Percentiles rank a stretch among this genome's conserved stretches.
Evolutionary conservation across 2,888 invertebrate species (phyloP).

Genomic region (Ennomos fuscantarius): DNA sequence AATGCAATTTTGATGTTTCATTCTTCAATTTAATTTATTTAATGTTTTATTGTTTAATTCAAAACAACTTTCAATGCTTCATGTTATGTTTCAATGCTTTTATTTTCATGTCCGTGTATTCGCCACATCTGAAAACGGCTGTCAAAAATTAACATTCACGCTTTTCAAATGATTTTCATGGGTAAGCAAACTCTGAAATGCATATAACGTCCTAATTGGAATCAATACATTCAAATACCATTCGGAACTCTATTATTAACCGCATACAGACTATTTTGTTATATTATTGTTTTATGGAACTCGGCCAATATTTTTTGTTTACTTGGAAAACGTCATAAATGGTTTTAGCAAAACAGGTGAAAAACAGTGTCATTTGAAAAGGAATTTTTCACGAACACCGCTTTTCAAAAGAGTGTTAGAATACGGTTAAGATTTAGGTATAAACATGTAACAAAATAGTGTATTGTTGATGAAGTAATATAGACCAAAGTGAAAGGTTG

Average conservation of each 20-base stretch:
- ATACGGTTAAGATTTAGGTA: background rate
- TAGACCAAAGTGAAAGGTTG: too few species aligned
- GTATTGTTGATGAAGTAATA: too few species aligned
- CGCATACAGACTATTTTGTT: constrained; percentile 5
- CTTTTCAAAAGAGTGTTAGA: background rate
- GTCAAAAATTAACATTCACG: constrained; percentile 24
- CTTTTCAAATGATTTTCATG: constrained; percentile 7
- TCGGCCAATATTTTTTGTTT: constrained; percentile 1
- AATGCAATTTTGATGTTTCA: too few species aligned
- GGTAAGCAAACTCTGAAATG: constrained; percentile 6
- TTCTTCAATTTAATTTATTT: background rate
- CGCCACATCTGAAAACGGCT: constrained; percentile 33
- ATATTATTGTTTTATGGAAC: background rate
- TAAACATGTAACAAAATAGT: background rate
- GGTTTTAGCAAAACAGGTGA: background rate
- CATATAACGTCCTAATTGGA: constrained; percentile 3
- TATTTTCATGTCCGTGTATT: constrained; percentile 25
- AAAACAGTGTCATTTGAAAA: background rate
- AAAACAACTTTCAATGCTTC: background rate
- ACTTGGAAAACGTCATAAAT: background rate
- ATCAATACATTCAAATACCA: constrained; percentile 1
- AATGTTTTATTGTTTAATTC: background rate
- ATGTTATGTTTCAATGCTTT: background rate
- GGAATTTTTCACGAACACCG: constrained; percentile 1
- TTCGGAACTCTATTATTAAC: background rate